These are phyloP conservation scores for Endotricha flammealis DNA, from an alignment of 2,888 invertebrate genomes.

Conservation along the genomic window DNA sequence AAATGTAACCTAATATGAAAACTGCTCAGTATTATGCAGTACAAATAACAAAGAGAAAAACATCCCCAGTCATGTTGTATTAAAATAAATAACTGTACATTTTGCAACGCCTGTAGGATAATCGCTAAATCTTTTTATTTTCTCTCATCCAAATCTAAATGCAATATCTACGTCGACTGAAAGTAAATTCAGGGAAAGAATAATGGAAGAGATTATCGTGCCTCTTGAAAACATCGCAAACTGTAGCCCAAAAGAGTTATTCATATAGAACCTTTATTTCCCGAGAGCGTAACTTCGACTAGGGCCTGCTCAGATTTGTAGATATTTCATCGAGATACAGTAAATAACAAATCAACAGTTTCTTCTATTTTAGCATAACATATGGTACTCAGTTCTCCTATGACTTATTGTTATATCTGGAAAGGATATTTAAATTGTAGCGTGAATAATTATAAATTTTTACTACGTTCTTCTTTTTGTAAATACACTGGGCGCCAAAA, in stretches of 20 bases:
- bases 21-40: too few species aligned
- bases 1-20: too few species aligned
- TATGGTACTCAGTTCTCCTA: conserved; percentile 2
- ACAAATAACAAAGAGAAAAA: too few species aligned
- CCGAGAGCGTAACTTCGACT: conserved; percentile 40
- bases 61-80: too few species aligned
- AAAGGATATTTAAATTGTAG: too few species aligned
- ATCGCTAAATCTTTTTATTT: conserved; percentile 15
- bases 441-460: too few species aligned
- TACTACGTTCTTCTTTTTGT: too few species aligned
- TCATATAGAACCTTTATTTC: conserved; percentile 59
- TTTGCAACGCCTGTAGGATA: too few species aligned
- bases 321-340: conserved; percentile 43
- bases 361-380: conserved; percentile 32
- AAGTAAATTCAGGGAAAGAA: conserved; percentile 48
- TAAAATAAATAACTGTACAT: background rate
- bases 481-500: too few species aligned
- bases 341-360: conserved; percentile 43
- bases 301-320: conserved; percentile 41
- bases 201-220: conserved; percentile 56
- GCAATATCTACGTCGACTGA: conserved; percentile 35
- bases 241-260: conserved; percentile 8
- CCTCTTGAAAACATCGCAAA: conserved; percentile 46
- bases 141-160: conserved; percentile 35
- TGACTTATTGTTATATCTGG: too few species aligned